phyloP scores from a whole-genome alignment of 1,140 invertebrate species.

The Drosophila subobscura region DNA sequence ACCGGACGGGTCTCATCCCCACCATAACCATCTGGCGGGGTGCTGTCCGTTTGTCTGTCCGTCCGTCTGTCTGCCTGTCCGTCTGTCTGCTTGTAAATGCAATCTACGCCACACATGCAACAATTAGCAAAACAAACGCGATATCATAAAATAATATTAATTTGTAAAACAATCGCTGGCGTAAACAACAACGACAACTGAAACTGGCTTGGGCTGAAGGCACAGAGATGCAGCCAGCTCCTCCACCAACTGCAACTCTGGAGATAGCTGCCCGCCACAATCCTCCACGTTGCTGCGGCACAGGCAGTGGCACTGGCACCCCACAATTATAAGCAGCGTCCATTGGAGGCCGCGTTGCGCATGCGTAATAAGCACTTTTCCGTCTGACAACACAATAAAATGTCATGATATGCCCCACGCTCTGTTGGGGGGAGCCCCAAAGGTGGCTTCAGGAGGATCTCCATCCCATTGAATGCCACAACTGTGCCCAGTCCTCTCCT shows the following conservation, averaged over 20 bases:
- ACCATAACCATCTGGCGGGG: slow-evolving; percentile 19
- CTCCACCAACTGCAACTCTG: neutral
- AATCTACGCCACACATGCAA: slow-evolving; percentile 83
- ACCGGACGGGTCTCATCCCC: slow-evolving; percentile 50
- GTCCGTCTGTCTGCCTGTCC: slow-evolving; percentile 20
- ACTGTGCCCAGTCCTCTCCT: neutral
- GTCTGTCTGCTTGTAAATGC: slow-evolving; percentile 59
- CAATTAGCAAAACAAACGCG: slow-evolving; percentile 83
- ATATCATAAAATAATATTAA: slow-evolving; percentile 83
- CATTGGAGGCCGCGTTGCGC: slow-evolving; percentile 62
- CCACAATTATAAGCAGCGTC: slow-evolving; percentile 72
- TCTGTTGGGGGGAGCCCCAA: slow-evolving; percentile 56
- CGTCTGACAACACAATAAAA: slow-evolving; percentile 83
- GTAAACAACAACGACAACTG: slow-evolving; percentile 72
- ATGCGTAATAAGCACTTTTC: slow-evolving; percentile 84
- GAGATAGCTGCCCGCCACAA: slow-evolving; percentile 16
- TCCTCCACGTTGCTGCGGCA: slow-evolving; percentile 47
- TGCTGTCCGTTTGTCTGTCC: slow-evolving; percentile 3
- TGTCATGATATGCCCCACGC: slow-evolving; percentile 84
- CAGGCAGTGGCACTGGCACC: slow-evolving; percentile 66
- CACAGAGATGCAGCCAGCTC: neutral
- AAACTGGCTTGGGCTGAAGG: slow-evolving; percentile 17
- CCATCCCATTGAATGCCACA: neutral
- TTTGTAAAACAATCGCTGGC: slow-evolving; percentile 80
- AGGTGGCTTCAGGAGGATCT: neutral